Evolutionary conservation across 2,888 invertebrate species (phyloP), one percentile per base, ranked within the genome.

Genomic region (Syritta pipiens): DNA sequence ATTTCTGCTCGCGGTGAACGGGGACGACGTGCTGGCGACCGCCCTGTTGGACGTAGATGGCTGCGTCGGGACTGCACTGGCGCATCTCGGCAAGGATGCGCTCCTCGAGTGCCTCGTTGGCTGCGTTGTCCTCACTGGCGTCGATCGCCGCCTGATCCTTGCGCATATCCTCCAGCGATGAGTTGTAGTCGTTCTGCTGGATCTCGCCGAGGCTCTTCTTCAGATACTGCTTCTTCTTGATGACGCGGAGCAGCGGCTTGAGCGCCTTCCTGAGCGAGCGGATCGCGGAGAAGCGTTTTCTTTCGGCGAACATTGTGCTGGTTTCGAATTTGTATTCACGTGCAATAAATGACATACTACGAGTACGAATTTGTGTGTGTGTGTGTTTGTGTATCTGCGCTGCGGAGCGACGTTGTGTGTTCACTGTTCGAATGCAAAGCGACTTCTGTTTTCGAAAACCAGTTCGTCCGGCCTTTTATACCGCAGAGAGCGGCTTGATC

Each of bases 61-160:
- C 94, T 14, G 93, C 91, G 77, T 92, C 91, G 14, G 92, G 90
- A 60, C 92, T 91, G 85, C 94, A 93, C 63, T 90, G 88, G 83
- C 92, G 91, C 85, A 94, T 91, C 83, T 94, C 94, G 71, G 92
- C 92, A 84, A 93, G 91, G 76, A 95, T 91, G 82, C 94, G 92
- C 85, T 93, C 92, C 86, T 96, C 96, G 85, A 96, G 87, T 51
- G 93, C 91, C 88, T 96, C 96, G 90, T 96, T 96, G 86, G 92
- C 92, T 76, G 81, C 72, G 81, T 87, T 87, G 68, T 88, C 88
- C 71, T 85, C 84, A 81, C 81, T 84, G 24, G 87, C 87, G 28
- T 79, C 82, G 30, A 81, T 44, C 14, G 81, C 81, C 12, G 85
- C 83, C 14, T 86, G 83, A 82, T 87, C 87, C 74, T 84, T 86